A percentile compares a stretch with the other conserved stretches of the same genome.
phyloP scores from a whole-genome alignment of 2,888 invertebrate species.

The Aproaerema taeniolella region DNA sequence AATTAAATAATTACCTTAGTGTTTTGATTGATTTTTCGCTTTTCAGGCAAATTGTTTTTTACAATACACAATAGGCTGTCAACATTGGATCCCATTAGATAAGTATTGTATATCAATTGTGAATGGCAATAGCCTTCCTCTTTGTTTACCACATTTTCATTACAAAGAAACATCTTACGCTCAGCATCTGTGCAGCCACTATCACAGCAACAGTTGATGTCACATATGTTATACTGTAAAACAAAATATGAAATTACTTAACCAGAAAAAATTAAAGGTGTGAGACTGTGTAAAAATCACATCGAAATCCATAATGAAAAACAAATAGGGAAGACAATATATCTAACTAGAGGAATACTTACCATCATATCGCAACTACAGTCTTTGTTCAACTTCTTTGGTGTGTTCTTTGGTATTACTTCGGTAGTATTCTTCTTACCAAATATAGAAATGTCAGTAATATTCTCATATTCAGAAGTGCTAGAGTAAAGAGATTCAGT shows the following conservation, averaged over 20 bases:
- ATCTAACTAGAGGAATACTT: too few species aligned
- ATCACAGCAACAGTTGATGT: constrained; percentile 92
- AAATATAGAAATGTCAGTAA: constrained; percentile 55
- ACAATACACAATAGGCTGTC: constrained; percentile 55
- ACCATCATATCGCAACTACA: constrained; percentile 62
- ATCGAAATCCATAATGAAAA: neutral
- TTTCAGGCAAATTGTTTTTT: constrained; percentile 55
- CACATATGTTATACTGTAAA: constrained; percentile 80
- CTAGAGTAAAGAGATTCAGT: constrained; percentile 40
- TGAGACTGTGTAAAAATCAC: neutral
- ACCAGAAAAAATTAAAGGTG: neutral
- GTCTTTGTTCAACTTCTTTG: constrained; percentile 33
- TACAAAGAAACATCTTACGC: constrained; percentile 79
- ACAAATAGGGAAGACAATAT: too few species aligned
- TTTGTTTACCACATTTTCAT: constrained; percentile 26
- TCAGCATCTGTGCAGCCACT: constrained; percentile 81
- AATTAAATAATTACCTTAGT: neutral
- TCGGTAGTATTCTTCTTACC: constrained; percentile 37
- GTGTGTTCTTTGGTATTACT: constrained; percentile 28
- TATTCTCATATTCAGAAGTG: constrained; percentile 49
- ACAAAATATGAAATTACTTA: constrained; percentile 5
- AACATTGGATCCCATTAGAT: constrained; percentile 24
- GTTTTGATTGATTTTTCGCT: constrained; percentile 26
- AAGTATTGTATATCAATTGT: constrained; percentile 24
- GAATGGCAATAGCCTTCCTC: constrained; percentile 30